Base-by-base conservation (phyloP, 2,888 invertebrate genomes). In the Philopedon plagiatum region DNA sequence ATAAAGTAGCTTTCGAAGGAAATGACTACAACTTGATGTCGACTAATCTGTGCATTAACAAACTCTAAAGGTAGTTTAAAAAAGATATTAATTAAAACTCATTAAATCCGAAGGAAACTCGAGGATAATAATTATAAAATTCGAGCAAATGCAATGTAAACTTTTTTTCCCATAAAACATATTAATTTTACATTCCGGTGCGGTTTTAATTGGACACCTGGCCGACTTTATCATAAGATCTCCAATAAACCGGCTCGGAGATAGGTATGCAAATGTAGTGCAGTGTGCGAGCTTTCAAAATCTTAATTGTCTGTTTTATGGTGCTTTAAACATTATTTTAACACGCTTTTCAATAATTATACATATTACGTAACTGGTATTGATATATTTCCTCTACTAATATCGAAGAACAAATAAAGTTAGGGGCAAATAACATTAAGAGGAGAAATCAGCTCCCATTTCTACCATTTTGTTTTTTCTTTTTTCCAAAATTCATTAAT, bases 181-280 rank as follows among this genome's bases (percentile, higher is more conserved):
- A 44, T 61, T 61, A 61, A 29, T 39, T 44, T 44, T 23, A 60
- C 41, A 60, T 41, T 61, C 60, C 41, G 26, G 29, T 61, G 44
- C 26, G 26, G n/a, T 29, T 29, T 51, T 44, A 51, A 51, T 29
- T 39, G 60, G 39, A 26, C 60, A 61, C 44, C 60, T 61, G 60
- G 44, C 41, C 60, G 23, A 44, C 44, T 29, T 61, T 61, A 61
- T 61, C 60, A n/a, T 44, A 44, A 61, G 26, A 61, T 61, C 60
- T 39, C 51, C 51, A 18, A 19, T 44, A 51, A 51, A 51, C 51
- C 13, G 29, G 51, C 51, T 51, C 15, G 1, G n/a, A 44, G 32
- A 29, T 8, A 56, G 8, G 9, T 34, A 39, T 37, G 26, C 44
- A 44, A 44, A 37, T 41, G 60, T 60, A 26, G 39, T 19, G 37